Conservation (phyloP, 2,888 invertebrate genomes). For the Mamestra brassicae region DNA sequence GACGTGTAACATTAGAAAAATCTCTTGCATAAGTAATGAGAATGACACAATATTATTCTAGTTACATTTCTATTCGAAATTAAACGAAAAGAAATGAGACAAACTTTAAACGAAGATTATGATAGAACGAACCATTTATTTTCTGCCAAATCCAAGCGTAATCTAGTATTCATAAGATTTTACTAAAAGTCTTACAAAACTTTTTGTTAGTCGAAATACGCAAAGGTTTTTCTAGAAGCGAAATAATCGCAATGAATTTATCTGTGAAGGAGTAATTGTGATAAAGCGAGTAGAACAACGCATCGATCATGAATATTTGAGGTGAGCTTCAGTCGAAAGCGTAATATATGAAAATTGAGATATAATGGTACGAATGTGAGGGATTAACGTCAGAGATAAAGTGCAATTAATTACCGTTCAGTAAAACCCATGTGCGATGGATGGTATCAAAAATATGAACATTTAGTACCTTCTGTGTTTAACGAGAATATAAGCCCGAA, state of each 20-base stretch:
- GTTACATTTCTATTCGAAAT: constrained; percentile 22
- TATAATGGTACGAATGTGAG: constrained; percentile 7
- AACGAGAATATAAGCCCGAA: constrained; percentile 20
- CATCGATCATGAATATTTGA: constrained; percentile 31
- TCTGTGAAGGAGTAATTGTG: constrained; percentile 8
- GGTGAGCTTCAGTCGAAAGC: constrained; percentile 15
- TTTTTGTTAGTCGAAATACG: constrained; percentile 18
- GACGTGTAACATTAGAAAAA: constrained; percentile 28
- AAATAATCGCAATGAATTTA: constrained; percentile 15
- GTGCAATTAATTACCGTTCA: constrained; percentile 50
- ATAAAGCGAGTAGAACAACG: neutral
- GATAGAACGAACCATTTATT: constrained; percentile 11
- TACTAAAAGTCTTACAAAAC: constrained; percentile 14
- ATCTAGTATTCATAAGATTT: constrained; percentile 36
- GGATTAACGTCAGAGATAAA: constrained; percentile 49
- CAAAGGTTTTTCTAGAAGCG: neutral
- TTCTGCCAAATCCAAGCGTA: constrained; percentile 2
- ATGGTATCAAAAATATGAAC: constrained; percentile 40
- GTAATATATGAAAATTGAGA: constrained; percentile 26
- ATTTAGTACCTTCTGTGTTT: constrained; percentile 30
- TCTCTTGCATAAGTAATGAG: constrained; percentile 18
- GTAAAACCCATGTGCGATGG: constrained; percentile 35
- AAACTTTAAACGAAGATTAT: neutral
- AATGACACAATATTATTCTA: constrained; percentile 22
- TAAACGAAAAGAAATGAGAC: neutral